A percentile compares a stretch with the other conserved stretches of the same genome.
These are phyloP conservation scores for Nesogale talazaci DNA, from an alignment of 2,113 vertebrate species.

Conservation along the genomic window DNA sequence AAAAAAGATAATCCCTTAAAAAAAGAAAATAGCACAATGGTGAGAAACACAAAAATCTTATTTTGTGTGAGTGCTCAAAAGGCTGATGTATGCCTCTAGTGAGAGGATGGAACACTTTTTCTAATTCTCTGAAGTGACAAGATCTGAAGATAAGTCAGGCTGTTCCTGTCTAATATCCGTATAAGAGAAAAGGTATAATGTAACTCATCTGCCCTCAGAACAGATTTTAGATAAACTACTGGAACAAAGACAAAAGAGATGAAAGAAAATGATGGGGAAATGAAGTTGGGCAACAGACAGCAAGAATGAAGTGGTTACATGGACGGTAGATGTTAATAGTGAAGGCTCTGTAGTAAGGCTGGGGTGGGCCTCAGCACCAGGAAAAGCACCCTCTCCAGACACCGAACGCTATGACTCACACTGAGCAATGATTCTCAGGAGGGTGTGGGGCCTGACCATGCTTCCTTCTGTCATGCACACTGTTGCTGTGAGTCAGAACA, in stretches of 20 bases:
- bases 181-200: constrained; percentile 52
- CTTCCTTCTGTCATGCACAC: too few relatives aligned
- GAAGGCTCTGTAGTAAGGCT: not conserved
- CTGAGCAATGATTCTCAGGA: too few relatives aligned
- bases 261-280: constrained; percentile 34
- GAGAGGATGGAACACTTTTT: constrained; percentile 54
- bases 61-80: constrained; percentile 26
- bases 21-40: not conserved
- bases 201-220: constrained; percentile 56
- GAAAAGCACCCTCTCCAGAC: not conserved
- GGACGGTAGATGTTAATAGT: not conserved
- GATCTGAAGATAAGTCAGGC: constrained; percentile 51
- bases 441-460: too few relatives aligned
- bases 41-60: not conserved
- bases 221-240: constrained; percentile 63
- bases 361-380: too few relatives aligned
- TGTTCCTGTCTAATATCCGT: constrained; percentile 58
- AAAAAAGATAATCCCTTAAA: not conserved
- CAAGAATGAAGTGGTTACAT: not conserved
- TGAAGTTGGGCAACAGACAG: not conserved
- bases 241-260: constrained; percentile 20
- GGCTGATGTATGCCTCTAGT: not conserved
- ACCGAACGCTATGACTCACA: not conserved
- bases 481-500: too few relatives aligned
- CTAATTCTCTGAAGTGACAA: constrained; percentile 54